Evolutionary conservation across 2,797 vertebrate genomes (phyloP).

Genomic region (Chelonia mydas): DNA sequence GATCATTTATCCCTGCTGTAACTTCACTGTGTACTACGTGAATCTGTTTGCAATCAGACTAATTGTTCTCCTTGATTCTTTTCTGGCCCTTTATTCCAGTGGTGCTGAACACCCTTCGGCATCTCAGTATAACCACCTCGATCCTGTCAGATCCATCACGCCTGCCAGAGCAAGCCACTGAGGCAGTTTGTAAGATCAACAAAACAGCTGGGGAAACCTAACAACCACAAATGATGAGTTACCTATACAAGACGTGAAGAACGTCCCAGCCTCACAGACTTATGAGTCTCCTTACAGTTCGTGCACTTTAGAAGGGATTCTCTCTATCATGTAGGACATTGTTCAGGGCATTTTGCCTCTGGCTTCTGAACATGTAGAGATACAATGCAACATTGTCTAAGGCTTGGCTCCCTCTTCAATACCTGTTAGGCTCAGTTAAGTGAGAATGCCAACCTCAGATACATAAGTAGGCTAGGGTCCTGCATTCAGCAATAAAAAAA

Average conservation of each 20-base stretch:
- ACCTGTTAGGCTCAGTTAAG: conserved; percentile 48
- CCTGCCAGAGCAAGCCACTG: conserved; percentile 89
- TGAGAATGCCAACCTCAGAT: conserved; percentile 77
- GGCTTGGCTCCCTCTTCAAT: conserved; percentile 25
- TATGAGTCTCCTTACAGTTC: conserved; percentile 32
- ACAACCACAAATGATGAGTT: conserved; percentile 34
- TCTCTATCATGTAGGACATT: neutral
- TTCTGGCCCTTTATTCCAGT: conserved; percentile 73
- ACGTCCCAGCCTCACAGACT: conserved; percentile 12
- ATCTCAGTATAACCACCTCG: conserved; percentile 92
- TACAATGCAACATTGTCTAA: neutral
- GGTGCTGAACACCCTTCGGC: conserved; percentile 90
- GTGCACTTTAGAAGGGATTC: conserved; percentile 64
- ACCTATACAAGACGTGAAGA: conserved; percentile 5
- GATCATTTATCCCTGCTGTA: neutral
- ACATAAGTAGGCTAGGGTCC: conserved; percentile 71
- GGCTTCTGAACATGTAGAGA: neutral
- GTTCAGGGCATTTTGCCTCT: neutral
- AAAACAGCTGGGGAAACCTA: conserved; percentile 80
- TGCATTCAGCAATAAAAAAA: conserved; percentile 72
- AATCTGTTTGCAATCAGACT: neutral
- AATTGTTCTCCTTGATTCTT: neutral
- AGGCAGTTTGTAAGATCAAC: conserved; percentile 80
- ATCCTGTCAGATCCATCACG: conserved; percentile 88
- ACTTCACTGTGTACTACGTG: rapidly evolving